These are phyloP conservation scores for Amblyornis subalaris DNA, from an alignment of 2,113 vertebrate genomes.

Conservation along the genomic window DNA sequence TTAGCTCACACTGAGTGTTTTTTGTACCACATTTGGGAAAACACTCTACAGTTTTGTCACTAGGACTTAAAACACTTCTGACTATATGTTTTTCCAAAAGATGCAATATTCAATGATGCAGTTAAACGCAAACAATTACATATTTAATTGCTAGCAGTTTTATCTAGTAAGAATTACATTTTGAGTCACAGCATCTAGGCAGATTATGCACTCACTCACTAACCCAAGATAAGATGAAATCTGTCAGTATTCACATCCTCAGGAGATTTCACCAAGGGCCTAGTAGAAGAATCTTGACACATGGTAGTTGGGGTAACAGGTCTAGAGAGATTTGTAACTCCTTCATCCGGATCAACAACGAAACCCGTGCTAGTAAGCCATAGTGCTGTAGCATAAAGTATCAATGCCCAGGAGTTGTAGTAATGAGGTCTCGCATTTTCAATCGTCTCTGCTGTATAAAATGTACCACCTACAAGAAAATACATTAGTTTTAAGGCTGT, in stretches of 20 bases:
- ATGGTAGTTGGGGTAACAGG: slow-evolving; percentile 93
- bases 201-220: slow-evolving; percentile 27
- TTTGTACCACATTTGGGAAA: background rate
- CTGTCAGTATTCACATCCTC: slow-evolving; percentile 88
- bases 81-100: background rate
- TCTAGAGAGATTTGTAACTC: slow-evolving; percentile 80
- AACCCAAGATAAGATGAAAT: slow-evolving; percentile 89
- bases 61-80: background rate
- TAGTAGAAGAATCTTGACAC: slow-evolving; percentile 79
- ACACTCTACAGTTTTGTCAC: background rate
- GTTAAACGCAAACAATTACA: background rate
- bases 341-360: slow-evolving; percentile 80
- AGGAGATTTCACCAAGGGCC: slow-evolving; percentile 79
- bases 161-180: background rate
- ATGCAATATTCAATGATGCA: background rate
- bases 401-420: slow-evolving; percentile 83
- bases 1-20: background rate
- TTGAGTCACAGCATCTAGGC: background rate
- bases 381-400: slow-evolving; percentile 86
- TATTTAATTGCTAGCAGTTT: background rate
- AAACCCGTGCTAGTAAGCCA: slow-evolving; percentile 92
- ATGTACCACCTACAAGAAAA: slow-evolving; percentile 81
- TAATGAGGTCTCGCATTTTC: slow-evolving; percentile 84
- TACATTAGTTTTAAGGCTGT: background rate
- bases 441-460: slow-evolving; percentile 87